Conservation (phyloP, 2,113 vertebrate genomes). For the Tyrannus savana region DNA sequence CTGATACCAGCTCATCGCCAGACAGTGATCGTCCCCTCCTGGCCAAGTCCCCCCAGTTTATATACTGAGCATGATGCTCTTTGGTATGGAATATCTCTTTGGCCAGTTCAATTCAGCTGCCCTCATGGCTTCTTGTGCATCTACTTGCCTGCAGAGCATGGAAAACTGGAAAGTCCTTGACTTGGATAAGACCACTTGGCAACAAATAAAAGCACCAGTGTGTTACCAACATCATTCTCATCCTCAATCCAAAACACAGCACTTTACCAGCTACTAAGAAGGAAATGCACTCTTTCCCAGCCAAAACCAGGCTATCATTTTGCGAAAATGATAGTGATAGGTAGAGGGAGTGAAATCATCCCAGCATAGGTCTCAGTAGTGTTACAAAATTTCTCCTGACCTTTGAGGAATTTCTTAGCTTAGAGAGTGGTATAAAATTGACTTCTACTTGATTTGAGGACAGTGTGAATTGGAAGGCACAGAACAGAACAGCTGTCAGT, state of each 20-base stretch:
- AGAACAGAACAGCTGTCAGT: background rate
- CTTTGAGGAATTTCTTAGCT: background rate
- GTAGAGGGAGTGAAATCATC: background rate
- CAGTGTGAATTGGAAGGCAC: background rate
- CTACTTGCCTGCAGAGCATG: background rate
- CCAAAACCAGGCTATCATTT: background rate
- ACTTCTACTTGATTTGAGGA: background rate
- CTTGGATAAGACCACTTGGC: background rate
- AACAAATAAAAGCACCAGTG: background rate
- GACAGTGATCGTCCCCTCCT: background rate
- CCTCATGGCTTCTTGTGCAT: background rate
- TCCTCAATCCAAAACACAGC: background rate
- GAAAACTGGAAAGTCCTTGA: background rate
- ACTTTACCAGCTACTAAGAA: rapidly evolving
- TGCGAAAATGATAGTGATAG: background rate
- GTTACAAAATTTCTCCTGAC: background rate
- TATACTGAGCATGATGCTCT: background rate
- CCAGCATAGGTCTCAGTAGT: background rate
- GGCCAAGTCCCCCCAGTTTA: background rate
- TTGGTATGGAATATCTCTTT: background rate
- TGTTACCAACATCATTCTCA: background rate
- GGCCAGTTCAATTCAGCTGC: background rate
- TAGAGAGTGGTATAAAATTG: background rate
- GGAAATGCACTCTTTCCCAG: background rate
- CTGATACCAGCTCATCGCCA: background rate